These are phyloP conservation scores for Pseudomyrmex sp. DNA, from an alignment of 1,140 invertebrate genomes.

Conservation along the genomic window DNA sequence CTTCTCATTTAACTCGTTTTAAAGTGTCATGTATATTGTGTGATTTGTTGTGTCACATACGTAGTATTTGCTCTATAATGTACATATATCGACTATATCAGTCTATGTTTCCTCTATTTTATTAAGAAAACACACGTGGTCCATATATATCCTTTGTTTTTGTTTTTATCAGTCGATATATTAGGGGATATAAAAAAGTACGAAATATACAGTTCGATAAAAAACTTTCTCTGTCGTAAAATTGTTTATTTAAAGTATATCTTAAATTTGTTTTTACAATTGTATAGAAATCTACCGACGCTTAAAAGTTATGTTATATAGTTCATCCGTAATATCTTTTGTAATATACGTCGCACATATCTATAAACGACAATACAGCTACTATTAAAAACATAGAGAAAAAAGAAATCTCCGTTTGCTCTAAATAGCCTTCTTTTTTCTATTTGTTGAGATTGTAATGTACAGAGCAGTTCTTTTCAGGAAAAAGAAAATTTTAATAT, in stretches of 20 bases:
- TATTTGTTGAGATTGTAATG: too few relatives aligned
- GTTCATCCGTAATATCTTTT: constrained; percentile 67
- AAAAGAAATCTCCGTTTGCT: neutral
- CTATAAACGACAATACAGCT: constrained; percentile 74
- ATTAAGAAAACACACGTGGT: too few relatives aligned
- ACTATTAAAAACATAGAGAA: constrained; percentile 62
- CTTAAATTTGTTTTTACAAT: constrained; percentile 68
- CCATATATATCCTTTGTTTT: too few relatives aligned
- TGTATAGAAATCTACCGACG: constrained; percentile 77
- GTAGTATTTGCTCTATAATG: constrained; percentile 48
- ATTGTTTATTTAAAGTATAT: constrained; percentile 81
- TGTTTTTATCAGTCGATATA: constrained; percentile 45
- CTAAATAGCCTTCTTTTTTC: too few relatives aligned
- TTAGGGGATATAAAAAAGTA: constrained; percentile 55
- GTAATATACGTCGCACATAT: constrained; percentile 68
- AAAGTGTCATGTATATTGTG: too few relatives aligned
- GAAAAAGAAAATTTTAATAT: constrained; percentile 38
- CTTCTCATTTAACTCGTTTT: constrained; percentile 30
- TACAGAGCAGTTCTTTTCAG: too few relatives aligned
- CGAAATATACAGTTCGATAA: neutral
- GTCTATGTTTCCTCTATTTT: too few relatives aligned
- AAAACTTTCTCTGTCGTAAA: constrained; percentile 17
- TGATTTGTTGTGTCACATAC: too few relatives aligned
- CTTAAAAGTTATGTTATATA: constrained; percentile 69
- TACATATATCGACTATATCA: neutral